Evolutionary conservation across 2,113 vertebrate species (phyloP), one percentile per base, ranked within the genome.

Genomic region (Notarius quadriscutis): DNA sequence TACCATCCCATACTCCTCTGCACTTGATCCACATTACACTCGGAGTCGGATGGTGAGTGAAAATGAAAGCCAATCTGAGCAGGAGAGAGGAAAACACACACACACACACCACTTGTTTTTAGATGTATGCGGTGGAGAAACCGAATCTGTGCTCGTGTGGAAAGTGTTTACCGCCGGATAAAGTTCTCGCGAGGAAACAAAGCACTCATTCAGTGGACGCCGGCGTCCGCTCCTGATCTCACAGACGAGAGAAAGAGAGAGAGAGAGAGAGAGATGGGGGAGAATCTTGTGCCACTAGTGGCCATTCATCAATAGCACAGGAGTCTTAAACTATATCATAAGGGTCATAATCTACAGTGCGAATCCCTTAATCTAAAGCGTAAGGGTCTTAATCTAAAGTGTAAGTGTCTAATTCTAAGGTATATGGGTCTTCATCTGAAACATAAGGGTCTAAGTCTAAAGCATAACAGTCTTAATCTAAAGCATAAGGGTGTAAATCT

Each of bases 151-250:
- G 71, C 79, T 81, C 75, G 86, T 86, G 87, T 90, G 69, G 88
- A 89, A 89, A 89, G 89, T 92, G 91, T 92, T 92, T 90, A 89
- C 90, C 74, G 62, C 86, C 84, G 86, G 84, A 88, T 88, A 87
- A 79, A 89, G 89, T 90, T 86, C 83, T 30, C 14, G 25, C 30
- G 30, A 83, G 85, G 79, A 88, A 86, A 89, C 88, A 91, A 88
- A 91, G 89, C 50, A 55, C 87, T 84, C 88, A 91, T 91, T 91
- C 81, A 89, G 83, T 25, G 41, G 34, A 63, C 75, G 25, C 57
- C 88, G 30, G 89, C 89, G 88, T 90, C 88, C 89, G 84, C 90
- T 89, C 83, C 86, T 89, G 88, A 91, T 91, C 90, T 88, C 81
- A 51, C 30, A 74, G 72, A 62, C 55, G 17, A 55, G 57, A 69